These are phyloP conservation scores for Gopherus evgoodei DNA, from an alignment of 2,113 vertebrate genomes.

Conservation along the genomic window DNA sequence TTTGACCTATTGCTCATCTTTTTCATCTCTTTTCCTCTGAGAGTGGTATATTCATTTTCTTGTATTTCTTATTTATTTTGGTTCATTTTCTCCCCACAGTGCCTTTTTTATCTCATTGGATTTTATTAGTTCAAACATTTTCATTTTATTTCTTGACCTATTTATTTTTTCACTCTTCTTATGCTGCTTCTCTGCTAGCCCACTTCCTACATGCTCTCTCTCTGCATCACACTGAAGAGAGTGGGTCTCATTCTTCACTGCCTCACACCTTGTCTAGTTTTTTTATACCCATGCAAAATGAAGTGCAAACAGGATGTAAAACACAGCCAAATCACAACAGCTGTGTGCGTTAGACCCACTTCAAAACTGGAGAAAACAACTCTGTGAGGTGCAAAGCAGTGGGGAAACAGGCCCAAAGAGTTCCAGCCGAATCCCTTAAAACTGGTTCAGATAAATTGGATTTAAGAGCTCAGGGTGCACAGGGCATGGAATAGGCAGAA, in stretches of 20 bases:
- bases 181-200: neutral
- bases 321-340: too few relatives aligned
- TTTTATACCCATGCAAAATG: neutral
- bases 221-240: neutral
- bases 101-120: neutral
- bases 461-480: neutral
- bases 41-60: neutral
- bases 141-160: neutral
- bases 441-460: neutral
- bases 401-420: neutral
- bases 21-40: neutral
- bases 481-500: neutral
- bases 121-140: neutral
- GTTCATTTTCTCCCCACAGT: neutral
- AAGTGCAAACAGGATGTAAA: too few relatives aligned
- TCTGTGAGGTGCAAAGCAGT: neutral
- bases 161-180: neutral
- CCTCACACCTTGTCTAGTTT: neutral
- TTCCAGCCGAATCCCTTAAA: neutral
- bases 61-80: neutral
- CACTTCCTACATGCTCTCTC: neutral
- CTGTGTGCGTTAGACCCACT: fast-evolving
- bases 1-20: fast-evolving
- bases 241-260: neutral
- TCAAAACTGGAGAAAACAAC: neutral